Base-by-base conservation (phyloP, 2,888 invertebrate genomes). In the Ophion ellenae region DNA sequence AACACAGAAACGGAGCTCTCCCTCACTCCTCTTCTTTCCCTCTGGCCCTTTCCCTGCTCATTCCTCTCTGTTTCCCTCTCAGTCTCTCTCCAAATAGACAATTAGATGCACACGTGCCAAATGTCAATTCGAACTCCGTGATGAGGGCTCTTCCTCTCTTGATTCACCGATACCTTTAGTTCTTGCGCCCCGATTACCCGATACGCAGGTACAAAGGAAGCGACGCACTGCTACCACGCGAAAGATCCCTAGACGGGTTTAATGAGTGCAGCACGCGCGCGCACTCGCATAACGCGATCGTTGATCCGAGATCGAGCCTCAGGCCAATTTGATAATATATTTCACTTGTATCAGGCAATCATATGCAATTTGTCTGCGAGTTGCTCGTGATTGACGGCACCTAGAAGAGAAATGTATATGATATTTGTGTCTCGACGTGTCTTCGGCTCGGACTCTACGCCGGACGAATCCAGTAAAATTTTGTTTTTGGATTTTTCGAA, bases 121-220 rank as follows among this genome's bases (percentile, higher is more conserved):
- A 40, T 40, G 9, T 40, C 40, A 40, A 9, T 40, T 6, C 6
- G 40, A 40, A 40, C 40, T 40, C 40, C 40, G 40, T 40, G 40
- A 40, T 40, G 40, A 40, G 40, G 40, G 40, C 40, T 40, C 40
- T 40, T 5, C 40, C 40, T 6, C 40, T 6, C 7, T 40, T 61
- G 53, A 66, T 57, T 57, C 69, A 75, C 57, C 73, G 73, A 75
- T 84, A 32, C 85, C 77, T 85, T 85, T 71, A 79, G 81, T 87
- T 85, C 77, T 78, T 84, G 67, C 71, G 70, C 59, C 77, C 75
- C 79, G 84, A 80, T 82, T 81, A 77, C 59, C 20, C 47, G n/a
- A 77, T 3, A 4, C 77, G 17, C 59, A 45, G 20, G 24, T 53
- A 70, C 53, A 74, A 36, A 36, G 10, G n/a, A 14, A n/a, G 36